These are phyloP conservation scores for Pterois miles DNA, from an alignment of 2,797 vertebrate genomes.

Conservation along the genomic window DNA sequence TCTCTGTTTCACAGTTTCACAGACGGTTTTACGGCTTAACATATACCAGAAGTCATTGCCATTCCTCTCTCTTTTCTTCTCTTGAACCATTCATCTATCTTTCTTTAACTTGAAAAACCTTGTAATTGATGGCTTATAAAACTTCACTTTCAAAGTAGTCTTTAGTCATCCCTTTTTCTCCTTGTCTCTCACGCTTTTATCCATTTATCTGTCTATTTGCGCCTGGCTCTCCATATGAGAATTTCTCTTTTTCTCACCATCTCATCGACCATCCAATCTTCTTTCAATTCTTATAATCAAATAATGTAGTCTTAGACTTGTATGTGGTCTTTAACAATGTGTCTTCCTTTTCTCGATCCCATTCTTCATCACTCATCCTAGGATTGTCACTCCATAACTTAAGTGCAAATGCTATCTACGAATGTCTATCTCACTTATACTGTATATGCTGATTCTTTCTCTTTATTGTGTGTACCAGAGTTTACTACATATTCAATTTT, in stretches of 20 bases:
- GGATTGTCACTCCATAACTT: conserved; percentile 7
- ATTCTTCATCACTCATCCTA: not conserved
- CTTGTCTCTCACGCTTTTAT: conserved; percentile 17
- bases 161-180: conserved; percentile 20
- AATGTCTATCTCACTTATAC: conserved; percentile 24
- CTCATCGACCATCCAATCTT: conserved; percentile 8
- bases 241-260: conserved; percentile 3
- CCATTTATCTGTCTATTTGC: conserved; percentile 23
- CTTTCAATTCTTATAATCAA: conserved; percentile 27
- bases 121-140: conserved; percentile 49
- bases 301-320: conserved; percentile 1
- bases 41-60: conserved; percentile 23
- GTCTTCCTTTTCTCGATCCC: not conserved
- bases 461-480: conserved; percentile 17
- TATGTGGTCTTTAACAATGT: conserved; percentile 22
- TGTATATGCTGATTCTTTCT: conserved; percentile 14
- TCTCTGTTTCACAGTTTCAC: not conserved
- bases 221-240: conserved; percentile 6
- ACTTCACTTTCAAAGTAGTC: conserved; percentile 50
- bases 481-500: conserved; percentile 50
- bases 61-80: not conserved
- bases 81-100: conserved; percentile 46
- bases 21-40: conserved; percentile 35
- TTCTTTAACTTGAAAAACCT: conserved; percentile 56
- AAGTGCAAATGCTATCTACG: conserved; percentile 14